Conservation (phyloP, 1,140 invertebrate genomes). For the Pachyrhynchus sulphureomaculatus region DNA sequence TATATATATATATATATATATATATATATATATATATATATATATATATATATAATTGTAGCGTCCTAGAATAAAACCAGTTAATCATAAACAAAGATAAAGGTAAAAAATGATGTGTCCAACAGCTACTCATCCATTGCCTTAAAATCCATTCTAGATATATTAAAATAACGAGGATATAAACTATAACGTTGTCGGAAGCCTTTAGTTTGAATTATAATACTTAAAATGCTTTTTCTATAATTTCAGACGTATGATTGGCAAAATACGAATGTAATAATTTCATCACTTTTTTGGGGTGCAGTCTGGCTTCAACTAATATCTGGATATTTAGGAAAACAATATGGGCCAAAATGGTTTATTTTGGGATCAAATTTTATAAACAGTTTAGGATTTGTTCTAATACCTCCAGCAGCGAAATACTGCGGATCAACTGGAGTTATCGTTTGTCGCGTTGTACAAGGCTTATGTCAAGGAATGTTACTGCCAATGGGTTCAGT, state of each 20-base stretch:
- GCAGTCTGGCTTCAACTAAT: neutral
- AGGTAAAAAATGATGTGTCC: too few relatives aligned
- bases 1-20: too few relatives aligned
- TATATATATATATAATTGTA: too few relatives aligned
- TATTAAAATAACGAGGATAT: too few relatives aligned
- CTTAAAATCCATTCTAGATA: too few relatives aligned
- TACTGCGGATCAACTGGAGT: neutral
- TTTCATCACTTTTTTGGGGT: neutral
- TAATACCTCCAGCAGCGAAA: neutral
- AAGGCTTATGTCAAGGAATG: neutral
- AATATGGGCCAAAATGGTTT: neutral
- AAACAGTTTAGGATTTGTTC: neutral
- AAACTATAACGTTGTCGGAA: too few relatives aligned
- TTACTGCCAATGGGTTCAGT: neutral
- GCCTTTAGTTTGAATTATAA: too few relatives aligned
- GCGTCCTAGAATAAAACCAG: too few relatives aligned
- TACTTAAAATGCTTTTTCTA: too few relatives aligned
- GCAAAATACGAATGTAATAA: neutral
- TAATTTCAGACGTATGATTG: neutral
- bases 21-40: too few relatives aligned
- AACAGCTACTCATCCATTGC: too few relatives aligned
- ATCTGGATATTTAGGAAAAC: neutral
- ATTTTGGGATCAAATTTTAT: neutral
- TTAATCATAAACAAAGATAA: too few relatives aligned
- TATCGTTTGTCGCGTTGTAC: neutral